These are phyloP conservation scores for Diadema setosum DNA, from an alignment of 35 echinoderm and acorn worm genomes.

Conservation along the genomic window DNA sequence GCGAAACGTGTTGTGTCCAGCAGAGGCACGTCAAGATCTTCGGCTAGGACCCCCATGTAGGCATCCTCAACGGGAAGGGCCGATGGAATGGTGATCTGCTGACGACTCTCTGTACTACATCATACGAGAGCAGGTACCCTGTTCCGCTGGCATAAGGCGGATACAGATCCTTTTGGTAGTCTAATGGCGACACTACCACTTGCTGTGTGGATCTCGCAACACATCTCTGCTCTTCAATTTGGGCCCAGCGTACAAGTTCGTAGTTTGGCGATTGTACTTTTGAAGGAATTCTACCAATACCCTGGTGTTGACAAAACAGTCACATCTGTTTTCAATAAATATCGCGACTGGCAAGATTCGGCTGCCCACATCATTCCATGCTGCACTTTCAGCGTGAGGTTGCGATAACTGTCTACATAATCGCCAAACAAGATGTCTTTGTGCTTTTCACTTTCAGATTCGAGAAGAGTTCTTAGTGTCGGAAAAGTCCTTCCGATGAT, in stretches of 20 bases:
- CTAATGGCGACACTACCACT: conserved; percentile 33
- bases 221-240: not conserved
- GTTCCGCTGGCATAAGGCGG: conserved; percentile 77
- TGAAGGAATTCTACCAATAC: conserved; percentile 53
- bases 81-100: conserved; percentile 31
- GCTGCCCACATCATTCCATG: conserved; percentile 72
- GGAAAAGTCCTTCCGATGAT: conserved; percentile 48
- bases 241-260: conserved; percentile 66
- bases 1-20: conserved; percentile 80
- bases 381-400: conserved; percentile 92
- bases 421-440: conserved; percentile 72
- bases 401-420: conserved; percentile 68
- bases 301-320: conserved; percentile 84
- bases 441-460: conserved; percentile 44
- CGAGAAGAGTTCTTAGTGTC: not conserved
- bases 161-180: conserved; percentile 1
- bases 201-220: conserved; percentile 5
- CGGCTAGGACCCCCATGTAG: conserved; percentile 77
- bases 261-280: conserved; percentile 42
- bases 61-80: conserved; percentile 79
- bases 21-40: conserved; percentile 1
- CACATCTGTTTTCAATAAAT: conserved; percentile 80
- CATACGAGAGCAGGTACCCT: conserved; percentile 77
- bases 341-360: conserved; percentile 67
- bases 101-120: conserved; percentile 76